Base-by-base conservation (phyloP, 2,797 vertebrate species). In the Morus bassanus region DNA sequence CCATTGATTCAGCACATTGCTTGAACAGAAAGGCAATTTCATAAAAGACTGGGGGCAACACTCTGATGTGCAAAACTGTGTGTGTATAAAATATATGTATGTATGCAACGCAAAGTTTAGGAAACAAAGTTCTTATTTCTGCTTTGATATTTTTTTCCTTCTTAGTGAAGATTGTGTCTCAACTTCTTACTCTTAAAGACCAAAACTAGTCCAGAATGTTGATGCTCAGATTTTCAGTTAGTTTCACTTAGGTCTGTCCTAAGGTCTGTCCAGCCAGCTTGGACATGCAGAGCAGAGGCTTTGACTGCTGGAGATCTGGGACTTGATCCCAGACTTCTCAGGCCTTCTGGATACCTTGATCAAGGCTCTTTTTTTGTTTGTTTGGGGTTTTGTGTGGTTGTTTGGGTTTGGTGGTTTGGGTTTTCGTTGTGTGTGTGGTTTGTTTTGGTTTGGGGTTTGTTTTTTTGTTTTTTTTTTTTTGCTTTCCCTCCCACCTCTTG, bases 21-120 rank as follows among this genome's bases (percentile, higher is more conserved):
- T 59, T 59, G 14, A 84, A 64, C 27, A 74, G 86, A 87, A 93
- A 94, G 94, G 65, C 16, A 72, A 46, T 91, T 88, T 72, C 84
- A 24, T 61, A 22, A 59, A 87, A 80, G 82, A 24, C 76, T 43
- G 50, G 43, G 69, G 73, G 59, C 25, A 19, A 73, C 8, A 3
- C 72, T 86, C 53, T 93, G 86, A n/a, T 70, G 85, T 72, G 80
- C 65, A 81, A 39, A 86, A 9, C n/a, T 3, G 9, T 18, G 43
- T 18, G 31, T 13, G 16, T 64, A 19, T 64, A 22, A 75, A 48
- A 51, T 13, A 11, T 21, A 10, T 11, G 33, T 64, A 11, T 12
- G 9, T 17, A 17, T 23, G 37, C 25, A 14, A 57, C 6, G 37
- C 46, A 28, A 30, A 65, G 35, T 28, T 15, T 51, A 51, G 72